Evolutionary conservation across 2,113 vertebrate species (phyloP).

Genomic region (Acrocephalus kingi): DNA sequence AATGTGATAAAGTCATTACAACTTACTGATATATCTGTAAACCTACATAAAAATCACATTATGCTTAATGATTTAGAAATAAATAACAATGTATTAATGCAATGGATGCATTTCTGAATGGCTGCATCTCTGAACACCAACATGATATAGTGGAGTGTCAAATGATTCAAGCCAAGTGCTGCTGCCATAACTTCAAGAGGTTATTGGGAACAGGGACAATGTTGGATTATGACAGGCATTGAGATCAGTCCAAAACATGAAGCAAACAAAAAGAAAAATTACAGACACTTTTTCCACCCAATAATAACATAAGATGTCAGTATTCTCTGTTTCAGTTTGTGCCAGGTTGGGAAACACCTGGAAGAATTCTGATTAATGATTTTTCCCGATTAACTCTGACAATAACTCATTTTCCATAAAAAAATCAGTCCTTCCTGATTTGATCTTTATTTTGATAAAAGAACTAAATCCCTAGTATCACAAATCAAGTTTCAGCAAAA

Average conservation of each 20-base stretch:
- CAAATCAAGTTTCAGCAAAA: background rate
- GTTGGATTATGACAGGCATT: background rate
- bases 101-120: background rate
- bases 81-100: background rate
- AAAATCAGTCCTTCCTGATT: background rate
- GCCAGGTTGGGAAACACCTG: background rate
- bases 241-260: background rate
- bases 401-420: background rate
- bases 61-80: background rate
- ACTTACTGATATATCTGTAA: background rate
- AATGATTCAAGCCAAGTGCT: background rate
- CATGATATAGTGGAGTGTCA: background rate
- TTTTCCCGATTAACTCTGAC: background rate
- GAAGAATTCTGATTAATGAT: background rate
- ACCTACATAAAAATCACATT: background rate
- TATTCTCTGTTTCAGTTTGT: background rate
- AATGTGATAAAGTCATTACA: background rate
- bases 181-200: background rate
- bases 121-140: background rate
- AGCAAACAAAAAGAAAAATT: background rate
- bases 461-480: background rate
- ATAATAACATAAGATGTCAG: background rate
- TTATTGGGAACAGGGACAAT: background rate
- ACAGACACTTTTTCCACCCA: background rate
- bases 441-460: background rate